Evolutionary conservation across 1,140 invertebrate species (phyloP).

Genomic region (Cyclargus thomasi): DNA sequence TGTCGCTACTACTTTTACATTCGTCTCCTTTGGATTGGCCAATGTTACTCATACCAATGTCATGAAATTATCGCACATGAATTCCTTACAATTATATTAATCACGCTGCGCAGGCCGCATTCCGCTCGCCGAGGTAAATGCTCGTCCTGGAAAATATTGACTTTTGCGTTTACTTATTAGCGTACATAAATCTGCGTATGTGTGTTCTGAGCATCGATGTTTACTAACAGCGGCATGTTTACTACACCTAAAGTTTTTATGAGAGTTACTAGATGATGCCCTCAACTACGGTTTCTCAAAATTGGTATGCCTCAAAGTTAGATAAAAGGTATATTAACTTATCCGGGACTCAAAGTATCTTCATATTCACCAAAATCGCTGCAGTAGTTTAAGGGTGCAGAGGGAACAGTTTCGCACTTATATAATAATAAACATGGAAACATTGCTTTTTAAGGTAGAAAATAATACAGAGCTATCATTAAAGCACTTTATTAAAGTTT

Average conservation of each 20-base stretch:
- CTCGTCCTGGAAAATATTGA: conserved; percentile 3
- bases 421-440: too few relatives aligned
- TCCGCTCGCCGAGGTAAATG: conserved; percentile 2
- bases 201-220: neutral
- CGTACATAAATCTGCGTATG: neutral
- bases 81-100: conserved; percentile 8
- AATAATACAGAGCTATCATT: neutral
- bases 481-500: neutral
- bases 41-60: neutral
- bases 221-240: neutral
- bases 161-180: neutral
- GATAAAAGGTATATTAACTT: too few relatives aligned
- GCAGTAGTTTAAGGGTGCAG: too few relatives aligned
- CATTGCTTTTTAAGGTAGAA: neutral
- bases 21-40: conserved; percentile 20
- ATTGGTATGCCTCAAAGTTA: too few relatives aligned
- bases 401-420: too few relatives aligned
- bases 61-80: conserved; percentile 17
- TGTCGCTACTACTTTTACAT: conserved; percentile 39
- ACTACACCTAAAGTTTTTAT: neutral
- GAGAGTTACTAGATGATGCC: too few relatives aligned
- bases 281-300: too few relatives aligned
- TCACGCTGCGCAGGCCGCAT: conserved; percentile 3
- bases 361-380: too few relatives aligned
- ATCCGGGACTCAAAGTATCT: too few relatives aligned